Base-by-base conservation (phyloP, 2,113 vertebrate species). In the Catharus bicknelli region DNA sequence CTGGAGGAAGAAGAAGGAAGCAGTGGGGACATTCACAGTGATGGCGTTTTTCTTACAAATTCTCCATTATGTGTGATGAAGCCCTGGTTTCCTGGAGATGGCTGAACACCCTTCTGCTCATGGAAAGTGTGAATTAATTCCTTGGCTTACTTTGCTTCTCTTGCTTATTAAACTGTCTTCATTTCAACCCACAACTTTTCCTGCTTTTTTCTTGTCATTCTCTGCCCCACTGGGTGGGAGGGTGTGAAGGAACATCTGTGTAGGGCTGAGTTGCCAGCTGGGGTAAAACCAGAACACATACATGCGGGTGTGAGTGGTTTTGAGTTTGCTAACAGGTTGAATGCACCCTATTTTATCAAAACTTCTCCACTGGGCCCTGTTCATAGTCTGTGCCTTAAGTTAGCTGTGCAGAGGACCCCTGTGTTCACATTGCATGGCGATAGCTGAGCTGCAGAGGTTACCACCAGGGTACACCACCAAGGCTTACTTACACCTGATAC, bases 21-120 rank as follows among this genome's bases (percentile, higher is more conserved):
- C 8, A 7, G 14, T 0, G 0, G 7, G 15, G 9, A 32, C 0
- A 0, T 29, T 59, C 15, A 17, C 6, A 32, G n/a, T 9, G 23
- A 58, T 66, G 23, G 30, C 16, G 1, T 27, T 80, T 36, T 2
- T 55, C 10, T 61, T 61, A 18, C 0, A 0, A 61, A 59, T 26
- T 61, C 34, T 36, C 10, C 13, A 7, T 16, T 14, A 32, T 0
- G 0, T 1, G 4, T 30, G 16, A 54, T 6, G 22, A 40, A 29
- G 15, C 13, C 9, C 16, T 77, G 26, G 5, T 38, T 63, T 70
- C 9, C 63, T 29, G 36, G 27, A 57, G 6, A 15, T 40, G 54
- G 11, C 38, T 38, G 38, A 38, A 38, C 38, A 38, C 38, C 38
- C 11, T 38, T 38, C 19, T 59, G 47, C 20, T 67, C 19, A 7